These are phyloP conservation scores for Propsilocerus akamusi DNA, from an alignment of 1,140 invertebrate species.

Conservation along the genomic window DNA sequence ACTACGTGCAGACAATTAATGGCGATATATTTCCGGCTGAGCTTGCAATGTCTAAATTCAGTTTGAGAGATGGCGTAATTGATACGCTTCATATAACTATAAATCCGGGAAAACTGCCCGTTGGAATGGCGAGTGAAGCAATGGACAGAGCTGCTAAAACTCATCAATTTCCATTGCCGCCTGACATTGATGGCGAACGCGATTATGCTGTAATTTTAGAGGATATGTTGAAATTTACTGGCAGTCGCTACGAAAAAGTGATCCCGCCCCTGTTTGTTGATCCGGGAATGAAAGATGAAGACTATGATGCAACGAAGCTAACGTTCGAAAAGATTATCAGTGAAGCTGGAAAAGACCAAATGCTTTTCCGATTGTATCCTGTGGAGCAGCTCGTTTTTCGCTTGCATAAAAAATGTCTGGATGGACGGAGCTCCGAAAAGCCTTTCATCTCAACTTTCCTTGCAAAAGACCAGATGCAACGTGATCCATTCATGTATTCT, in stretches of 20 bases:
- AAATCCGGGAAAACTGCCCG: background rate
- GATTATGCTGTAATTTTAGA: background rate
- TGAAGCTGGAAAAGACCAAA: background rate
- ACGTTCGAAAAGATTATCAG: background rate
- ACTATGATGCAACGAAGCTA: background rate
- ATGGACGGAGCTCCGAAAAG: background rate
- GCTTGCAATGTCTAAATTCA: background rate
- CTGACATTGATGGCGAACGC: background rate
- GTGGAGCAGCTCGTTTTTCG: too few relatives aligned
- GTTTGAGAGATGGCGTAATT: background rate
- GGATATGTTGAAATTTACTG: background rate
- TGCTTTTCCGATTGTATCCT: too few relatives aligned
- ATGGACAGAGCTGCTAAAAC: background rate
- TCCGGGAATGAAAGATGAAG: background rate
- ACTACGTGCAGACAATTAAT: background rate
- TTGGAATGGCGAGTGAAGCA: background rate
- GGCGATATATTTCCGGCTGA: background rate
- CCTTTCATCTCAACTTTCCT: background rate
- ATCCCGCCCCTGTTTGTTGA: background rate
- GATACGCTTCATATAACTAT: background rate
- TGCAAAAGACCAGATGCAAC: background rate
- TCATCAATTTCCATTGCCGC: background rate
- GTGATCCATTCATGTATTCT: background rate
- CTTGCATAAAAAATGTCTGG: background rate
- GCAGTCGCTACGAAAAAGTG: background rate